Percentiles rank a stretch among this genome's conserved stretches.
phyloP scores from a whole-genome alignment of 2,888 invertebrate genomes.

The Mactromeris polynyma region DNA sequence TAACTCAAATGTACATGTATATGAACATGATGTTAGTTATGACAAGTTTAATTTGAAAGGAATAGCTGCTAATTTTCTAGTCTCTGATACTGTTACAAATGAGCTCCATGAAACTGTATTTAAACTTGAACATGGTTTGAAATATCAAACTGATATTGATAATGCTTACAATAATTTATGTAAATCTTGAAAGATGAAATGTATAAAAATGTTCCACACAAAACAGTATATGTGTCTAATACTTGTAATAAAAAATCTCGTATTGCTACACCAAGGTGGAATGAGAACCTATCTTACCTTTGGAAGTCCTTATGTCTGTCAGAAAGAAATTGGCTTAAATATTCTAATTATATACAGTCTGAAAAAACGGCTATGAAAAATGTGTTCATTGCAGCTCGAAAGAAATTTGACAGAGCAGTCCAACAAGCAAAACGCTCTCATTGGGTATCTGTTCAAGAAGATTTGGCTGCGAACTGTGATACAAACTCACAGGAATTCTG shows the following conservation, averaged over 20 bases:
- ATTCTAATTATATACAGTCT: background rate
- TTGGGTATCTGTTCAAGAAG: no score
- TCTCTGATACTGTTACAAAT: background rate
- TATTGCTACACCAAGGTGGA: slow-evolving; percentile 34
- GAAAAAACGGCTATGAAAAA: background rate
- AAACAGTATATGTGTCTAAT: background rate
- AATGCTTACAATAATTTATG: background rate
- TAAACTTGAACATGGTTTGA: slow-evolving; percentile 9
- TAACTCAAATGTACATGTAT: background rate
- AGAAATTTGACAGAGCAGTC: background rate
- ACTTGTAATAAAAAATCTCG: slow-evolving; percentile 16
- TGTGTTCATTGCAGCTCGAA: no score
- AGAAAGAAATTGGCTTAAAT: slow-evolving; percentile 12
- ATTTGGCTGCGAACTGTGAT: no score
- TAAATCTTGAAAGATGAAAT: slow-evolving; percentile 10
- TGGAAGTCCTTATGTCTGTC: background rate
- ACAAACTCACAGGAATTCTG: no score
- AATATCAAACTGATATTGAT: slow-evolving; percentile 28
- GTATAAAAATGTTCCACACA: background rate
- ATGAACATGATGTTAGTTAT: background rate
- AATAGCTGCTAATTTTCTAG: background rate
- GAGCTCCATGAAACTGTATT: background rate
- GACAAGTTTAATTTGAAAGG: slow-evolving; percentile 9
- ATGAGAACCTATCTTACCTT: background rate
- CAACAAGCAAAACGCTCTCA: no score